Evolutionary conservation across 2,888 invertebrate species (phyloP), one percentile per base, ranked within the genome.

Genomic region (Therioaphis trifolii): DNA sequence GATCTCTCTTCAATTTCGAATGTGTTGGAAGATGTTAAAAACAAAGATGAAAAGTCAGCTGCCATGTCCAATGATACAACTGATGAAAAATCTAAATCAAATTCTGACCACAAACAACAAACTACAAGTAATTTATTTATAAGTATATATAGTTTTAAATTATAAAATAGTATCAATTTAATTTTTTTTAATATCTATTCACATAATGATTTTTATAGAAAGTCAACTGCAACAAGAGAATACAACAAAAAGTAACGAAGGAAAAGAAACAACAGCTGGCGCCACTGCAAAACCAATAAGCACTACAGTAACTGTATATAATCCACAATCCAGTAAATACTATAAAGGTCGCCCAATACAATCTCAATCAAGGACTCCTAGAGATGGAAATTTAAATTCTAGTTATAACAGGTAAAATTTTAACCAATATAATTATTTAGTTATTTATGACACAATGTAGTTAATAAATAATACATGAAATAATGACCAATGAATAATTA

Each of bases 331-430:
- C 1, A 74, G 61, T 63, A 82, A 82, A 72, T 82, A 82, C 63
- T 63, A 82, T n/a, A 82, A 74, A 43, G 82, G 82, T n/a, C 82
- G 74, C 27, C 49, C 72, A 24, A 72, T 74, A 63, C 82, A 82
- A 24, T 66, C 82, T 82, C 82, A 82, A 5, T 3, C 63, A n/a
- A 82, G 72, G 27, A 40, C 55, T n/a, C n/a, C 14, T 11, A 52
- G 78, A 9, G 78, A 79, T 55, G 78, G 78, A 69, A 24, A 79
- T 69, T 55, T 69, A 55, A 79, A 69, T 43, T 69, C 24, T 69
- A 79, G 55, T 69, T 79, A 69, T n/a, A 68, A 68, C 40, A 79
- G 78, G 78, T 79, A 55, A 49, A 18, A 46, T 61, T 27, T 11
- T 4, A 75, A n/a, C n/a, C n/a, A n/a, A n/a, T n/a, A n/a, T n/a